Evolutionary conservation across 1,140 invertebrate species (phyloP), one percentile per base, ranked within the genome.

Genomic region (Drosophila pseudoobscura): DNA sequence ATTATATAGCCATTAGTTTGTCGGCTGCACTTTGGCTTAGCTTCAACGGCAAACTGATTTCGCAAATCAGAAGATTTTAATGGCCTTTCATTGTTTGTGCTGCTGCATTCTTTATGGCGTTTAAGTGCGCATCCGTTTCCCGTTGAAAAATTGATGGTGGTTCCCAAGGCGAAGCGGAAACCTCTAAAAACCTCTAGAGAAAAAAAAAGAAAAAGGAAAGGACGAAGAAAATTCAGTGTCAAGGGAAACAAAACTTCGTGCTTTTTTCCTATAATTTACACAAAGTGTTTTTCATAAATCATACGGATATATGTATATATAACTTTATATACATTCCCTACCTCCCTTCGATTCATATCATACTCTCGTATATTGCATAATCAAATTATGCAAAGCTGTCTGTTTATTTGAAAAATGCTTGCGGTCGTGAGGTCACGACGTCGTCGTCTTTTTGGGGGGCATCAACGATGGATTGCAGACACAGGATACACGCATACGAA

Each of bases 321-420:
- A 20, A 20, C n/a, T 26, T 31, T 2, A 29, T 39, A 39, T 11
- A 39, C 35, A 31, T 8, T 39, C 11, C 35, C 9, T 11, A 11
- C 35, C 29, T 6, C 29, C 29, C 29, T 31, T 7, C 7, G n/a
- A 29, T 15, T 29, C 31, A 15, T 52, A 31, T 35, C 26, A 17
- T 29, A 35, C 9, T 35, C 15, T 35, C 15, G 31, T 52, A 52
- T 17, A 35, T 52, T 35, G 64, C 41, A 53, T 64, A 60, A 63
- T 69, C 47, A 51, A 60, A 73, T 73, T 66, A 62, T 60, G 63
- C 45, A 73, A 66, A 73, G 51, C 62, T 59, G 53, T 59, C 55
- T 45, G 31, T 35, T 55, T 66, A 60, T 60, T 66, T 60, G 51
- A 73, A 59, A 56, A 56, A 66, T 51, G 56, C 31, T 54, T 50